Conservation (phyloP, 2,888 invertebrate species). For the Salticus scenicus region DNA sequence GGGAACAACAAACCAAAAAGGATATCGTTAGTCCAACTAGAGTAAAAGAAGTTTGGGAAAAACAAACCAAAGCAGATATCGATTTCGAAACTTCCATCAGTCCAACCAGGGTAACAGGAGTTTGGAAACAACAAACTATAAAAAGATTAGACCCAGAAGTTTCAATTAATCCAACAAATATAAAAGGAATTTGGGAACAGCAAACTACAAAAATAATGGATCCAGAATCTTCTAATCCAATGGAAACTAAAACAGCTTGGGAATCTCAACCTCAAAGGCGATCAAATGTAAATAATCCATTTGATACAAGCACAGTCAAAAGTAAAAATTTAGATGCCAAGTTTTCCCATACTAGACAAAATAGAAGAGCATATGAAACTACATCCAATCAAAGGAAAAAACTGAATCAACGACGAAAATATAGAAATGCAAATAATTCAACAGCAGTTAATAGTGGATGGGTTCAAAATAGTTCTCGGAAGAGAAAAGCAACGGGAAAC, state of each 20-base stretch:
- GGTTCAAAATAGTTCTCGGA: neutral
- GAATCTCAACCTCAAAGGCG: no score
- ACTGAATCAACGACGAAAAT: neutral
- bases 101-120: conserved; percentile 42
- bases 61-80: neutral
- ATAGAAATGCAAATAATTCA: neutral
- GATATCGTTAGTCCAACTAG: neutral
- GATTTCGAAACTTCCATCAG: conserved; percentile 51
- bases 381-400: neutral
- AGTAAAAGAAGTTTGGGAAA: neutral
- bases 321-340: conserved; percentile 23
- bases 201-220: no score
- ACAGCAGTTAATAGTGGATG: neutral
- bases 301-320: neutral
- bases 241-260: no score
- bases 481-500: neutral
- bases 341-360: neutral
- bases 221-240: no score
- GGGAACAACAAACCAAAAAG: neutral
- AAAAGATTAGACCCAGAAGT: conserved; percentile 3
- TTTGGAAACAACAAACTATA: conserved; percentile 48
- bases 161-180: no score
- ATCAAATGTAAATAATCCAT: no score
- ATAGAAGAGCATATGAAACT: neutral
- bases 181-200: no score